These are phyloP conservation scores for Lepidochitona cinerea DNA, from an alignment of 2,888 invertebrate genomes.

Conservation along the genomic window DNA sequence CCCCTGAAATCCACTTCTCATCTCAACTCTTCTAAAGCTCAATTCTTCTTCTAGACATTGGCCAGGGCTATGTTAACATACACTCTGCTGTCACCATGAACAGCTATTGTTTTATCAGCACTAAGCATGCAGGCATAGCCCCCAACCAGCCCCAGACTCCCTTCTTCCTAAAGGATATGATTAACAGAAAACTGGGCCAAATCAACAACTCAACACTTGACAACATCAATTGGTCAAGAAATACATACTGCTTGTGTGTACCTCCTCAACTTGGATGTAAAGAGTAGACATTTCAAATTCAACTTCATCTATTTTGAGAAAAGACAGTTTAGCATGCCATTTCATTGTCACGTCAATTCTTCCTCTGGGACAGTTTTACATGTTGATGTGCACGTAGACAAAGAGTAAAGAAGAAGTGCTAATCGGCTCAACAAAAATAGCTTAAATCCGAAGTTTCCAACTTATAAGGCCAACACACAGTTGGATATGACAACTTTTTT, in stretches of 20 bases:
- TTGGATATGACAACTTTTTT: too few relatives aligned
- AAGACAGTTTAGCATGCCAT: not conserved
- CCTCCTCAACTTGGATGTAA: too few relatives aligned
- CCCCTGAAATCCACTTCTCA: not conserved
- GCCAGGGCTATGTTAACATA: not conserved
- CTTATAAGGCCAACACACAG: too few relatives aligned
- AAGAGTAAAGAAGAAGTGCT: not conserved
- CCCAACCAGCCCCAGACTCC: too few relatives aligned
- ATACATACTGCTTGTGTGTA: not conserved
- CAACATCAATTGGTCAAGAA: not conserved
- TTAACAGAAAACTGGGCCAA: not conserved
- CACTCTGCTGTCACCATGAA: not conserved
- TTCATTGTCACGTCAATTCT: not conserved
- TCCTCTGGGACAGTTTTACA: not conserved
- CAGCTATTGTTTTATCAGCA: not conserved
- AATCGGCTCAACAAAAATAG: too few relatives aligned
- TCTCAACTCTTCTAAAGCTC: not conserved
- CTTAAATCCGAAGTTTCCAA: too few relatives aligned
- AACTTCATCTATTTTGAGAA: too few relatives aligned
- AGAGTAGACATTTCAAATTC: too few relatives aligned
- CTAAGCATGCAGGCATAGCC: not conserved
- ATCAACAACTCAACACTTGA: not conserved
- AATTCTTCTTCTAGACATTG: not conserved
- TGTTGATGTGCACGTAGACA: not conserved
- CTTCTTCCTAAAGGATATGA: not conserved